Conservation (phyloP, 2,888 invertebrate species). For the Ceramica pisi region DNA sequence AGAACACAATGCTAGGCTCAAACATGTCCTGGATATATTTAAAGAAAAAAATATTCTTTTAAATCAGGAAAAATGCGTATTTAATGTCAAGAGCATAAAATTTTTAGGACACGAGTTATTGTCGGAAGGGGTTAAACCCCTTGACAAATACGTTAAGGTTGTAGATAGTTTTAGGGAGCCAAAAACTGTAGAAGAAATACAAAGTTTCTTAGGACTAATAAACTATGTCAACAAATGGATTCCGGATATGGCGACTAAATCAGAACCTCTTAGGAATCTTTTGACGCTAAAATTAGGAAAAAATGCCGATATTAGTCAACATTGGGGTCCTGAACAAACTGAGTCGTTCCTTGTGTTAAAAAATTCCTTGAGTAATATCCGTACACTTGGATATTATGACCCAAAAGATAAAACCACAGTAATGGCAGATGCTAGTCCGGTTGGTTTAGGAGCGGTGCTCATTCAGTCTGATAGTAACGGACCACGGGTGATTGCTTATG, state of each 20-base stretch:
- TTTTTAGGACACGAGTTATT: background rate
- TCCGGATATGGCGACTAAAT: background rate
- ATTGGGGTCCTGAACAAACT: background rate
- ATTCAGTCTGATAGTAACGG: conserved; percentile 30
- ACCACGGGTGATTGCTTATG: conserved; percentile 61
- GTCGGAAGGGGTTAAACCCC: background rate
- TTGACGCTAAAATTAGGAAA: background rate
- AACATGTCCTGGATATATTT: background rate
- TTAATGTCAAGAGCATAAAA: background rate
- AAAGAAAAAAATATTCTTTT: background rate
- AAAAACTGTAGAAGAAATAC: no score
- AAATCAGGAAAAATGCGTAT: background rate
- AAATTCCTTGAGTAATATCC: background rate
- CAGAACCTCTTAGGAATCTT: background rate
- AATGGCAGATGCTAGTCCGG: conserved; percentile 16
- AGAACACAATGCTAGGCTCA: background rate
- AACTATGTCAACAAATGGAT: background rate
- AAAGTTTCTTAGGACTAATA: background rate
- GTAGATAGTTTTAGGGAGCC: background rate
- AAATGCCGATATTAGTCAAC: background rate
- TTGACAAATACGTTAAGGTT: background rate
- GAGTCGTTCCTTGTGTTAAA: background rate
- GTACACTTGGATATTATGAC: conserved; percentile 7
- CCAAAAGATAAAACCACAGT: conserved; percentile 1
- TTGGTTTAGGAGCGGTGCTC: no score